phyloP scores from a whole-genome alignment of 2,113 vertebrate genomes.

The Psittacus erithacus region DNA sequence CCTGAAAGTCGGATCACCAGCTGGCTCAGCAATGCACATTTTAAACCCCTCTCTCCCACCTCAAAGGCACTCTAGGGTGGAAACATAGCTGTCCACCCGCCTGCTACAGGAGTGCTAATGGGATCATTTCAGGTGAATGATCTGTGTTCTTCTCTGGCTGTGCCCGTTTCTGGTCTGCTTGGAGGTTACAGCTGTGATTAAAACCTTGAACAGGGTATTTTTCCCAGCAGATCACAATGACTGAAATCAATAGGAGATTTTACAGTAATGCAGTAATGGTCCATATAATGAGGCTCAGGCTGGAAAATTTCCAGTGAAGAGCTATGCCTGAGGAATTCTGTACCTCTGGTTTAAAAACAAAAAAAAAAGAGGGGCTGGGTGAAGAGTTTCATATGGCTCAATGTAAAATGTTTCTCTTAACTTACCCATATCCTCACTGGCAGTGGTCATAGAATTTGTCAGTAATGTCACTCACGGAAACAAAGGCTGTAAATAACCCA shows the following conservation, averaged over 20 bases:
- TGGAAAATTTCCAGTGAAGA: background rate
- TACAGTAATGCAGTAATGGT: background rate
- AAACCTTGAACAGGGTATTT: background rate
- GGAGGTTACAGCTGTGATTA: background rate
- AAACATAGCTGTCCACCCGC: background rate
- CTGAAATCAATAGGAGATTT: slow-evolving; percentile 22
- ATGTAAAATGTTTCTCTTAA: background rate
- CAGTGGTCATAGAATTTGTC: background rate
- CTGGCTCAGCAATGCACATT: background rate
- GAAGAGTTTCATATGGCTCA: background rate
- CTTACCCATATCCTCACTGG: background rate
- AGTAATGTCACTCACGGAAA: background rate
- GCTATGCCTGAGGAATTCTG: background rate
- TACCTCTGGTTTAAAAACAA: background rate
- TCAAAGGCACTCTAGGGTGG: rapidly evolving
- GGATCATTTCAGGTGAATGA: background rate
- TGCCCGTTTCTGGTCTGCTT: background rate
- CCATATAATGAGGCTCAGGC: background rate
- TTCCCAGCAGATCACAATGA: background rate
- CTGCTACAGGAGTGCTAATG: rapidly evolving
- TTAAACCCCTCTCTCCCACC: background rate
- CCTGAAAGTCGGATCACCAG: background rate
- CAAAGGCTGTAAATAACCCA: slow-evolving; percentile 31
- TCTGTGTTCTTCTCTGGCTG: background rate
- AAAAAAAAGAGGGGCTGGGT: rapidly evolving